These are phyloP conservation scores for Stegophylla sp. DNA, from an alignment of 2,888 invertebrate species.

Conservation along the genomic window DNA sequence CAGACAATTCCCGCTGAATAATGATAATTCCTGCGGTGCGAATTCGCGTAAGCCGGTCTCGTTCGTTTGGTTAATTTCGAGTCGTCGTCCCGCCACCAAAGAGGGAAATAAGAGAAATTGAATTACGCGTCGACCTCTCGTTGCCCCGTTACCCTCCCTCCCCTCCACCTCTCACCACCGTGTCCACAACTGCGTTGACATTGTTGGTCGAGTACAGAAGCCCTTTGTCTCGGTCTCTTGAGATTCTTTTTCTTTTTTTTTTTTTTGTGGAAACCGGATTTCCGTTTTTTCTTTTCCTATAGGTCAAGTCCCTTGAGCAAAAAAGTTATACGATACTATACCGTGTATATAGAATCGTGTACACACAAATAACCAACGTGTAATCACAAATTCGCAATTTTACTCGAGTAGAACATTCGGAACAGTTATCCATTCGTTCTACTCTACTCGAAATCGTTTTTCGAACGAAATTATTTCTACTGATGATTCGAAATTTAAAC, in stretches of 20 bases:
- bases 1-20: slow-evolving; percentile 19
- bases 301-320: not conserved
- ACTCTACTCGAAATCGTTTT: no score
- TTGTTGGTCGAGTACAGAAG: not conserved
- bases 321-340: not conserved
- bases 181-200: not conserved
- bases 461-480: no score
- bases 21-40: slow-evolving; percentile 30
- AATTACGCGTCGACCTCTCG: slow-evolving; percentile 14
- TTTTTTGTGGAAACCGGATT: not conserved
- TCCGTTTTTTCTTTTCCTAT: not conserved
- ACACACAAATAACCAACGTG: not conserved
- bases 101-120: slow-evolving; percentile 23
- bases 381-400: not conserved
- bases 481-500: no score
- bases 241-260: slow-evolving; percentile 1
- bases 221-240: not conserved
- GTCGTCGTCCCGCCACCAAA: not conserved
- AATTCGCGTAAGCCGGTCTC: not conserved
- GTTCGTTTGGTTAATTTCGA: slow-evolving; percentile 40
- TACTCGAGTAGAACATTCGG: not conserved
- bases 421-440: no score
- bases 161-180: no score
- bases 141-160: no score
- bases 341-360: no score